Conservation (phyloP, 2,888 invertebrate species). For the Biston betularia region DNA sequence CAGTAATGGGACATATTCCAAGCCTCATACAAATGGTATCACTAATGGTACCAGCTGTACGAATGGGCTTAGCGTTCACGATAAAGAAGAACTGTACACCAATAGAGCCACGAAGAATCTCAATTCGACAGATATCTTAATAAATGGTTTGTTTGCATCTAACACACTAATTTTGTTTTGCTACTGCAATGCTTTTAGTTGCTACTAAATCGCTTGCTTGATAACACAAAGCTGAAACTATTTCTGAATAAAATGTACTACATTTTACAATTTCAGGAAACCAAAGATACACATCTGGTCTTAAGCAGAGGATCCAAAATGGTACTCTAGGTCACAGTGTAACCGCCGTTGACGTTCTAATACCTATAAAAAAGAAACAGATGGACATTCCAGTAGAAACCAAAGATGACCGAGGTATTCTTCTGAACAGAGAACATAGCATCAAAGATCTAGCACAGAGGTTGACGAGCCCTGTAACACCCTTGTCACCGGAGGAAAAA, state of each 20-base stretch:
- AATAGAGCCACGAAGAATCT: constrained; percentile 57
- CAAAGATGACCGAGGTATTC: constrained; percentile 86
- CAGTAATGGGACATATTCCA: constrained; percentile 47
- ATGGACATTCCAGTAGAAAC: constrained; percentile 87
- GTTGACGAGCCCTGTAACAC: constrained; percentile 88
- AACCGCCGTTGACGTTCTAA: constrained; percentile 73
- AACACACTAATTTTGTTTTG: constrained; percentile 67
- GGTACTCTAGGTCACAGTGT: constrained; percentile 85
- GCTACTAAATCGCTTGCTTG: constrained; percentile 24
- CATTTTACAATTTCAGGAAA: constrained; percentile 73
- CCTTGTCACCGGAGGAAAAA: constrained; percentile 86
- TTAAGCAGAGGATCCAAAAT: constrained; percentile 87
- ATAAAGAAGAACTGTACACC: constrained; percentile 59
- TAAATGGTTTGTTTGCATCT: constrained; percentile 81
- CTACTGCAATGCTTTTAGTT: constrained; percentile 42
- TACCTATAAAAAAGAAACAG: constrained; percentile 82
- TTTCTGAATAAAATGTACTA: neutral
- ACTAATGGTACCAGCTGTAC: constrained; percentile 45
- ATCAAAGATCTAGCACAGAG: constrained; percentile 96
- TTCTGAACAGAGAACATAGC: constrained; percentile 93
- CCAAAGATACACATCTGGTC: constrained; percentile 84
- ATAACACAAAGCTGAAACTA: neutral
- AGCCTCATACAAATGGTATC: constrained; percentile 41
- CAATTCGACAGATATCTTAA: constrained; percentile 68
- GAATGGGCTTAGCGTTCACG: constrained; percentile 48